Conservation (phyloP, 2,888 invertebrate genomes). For the Adelognathus sp. region DNA sequence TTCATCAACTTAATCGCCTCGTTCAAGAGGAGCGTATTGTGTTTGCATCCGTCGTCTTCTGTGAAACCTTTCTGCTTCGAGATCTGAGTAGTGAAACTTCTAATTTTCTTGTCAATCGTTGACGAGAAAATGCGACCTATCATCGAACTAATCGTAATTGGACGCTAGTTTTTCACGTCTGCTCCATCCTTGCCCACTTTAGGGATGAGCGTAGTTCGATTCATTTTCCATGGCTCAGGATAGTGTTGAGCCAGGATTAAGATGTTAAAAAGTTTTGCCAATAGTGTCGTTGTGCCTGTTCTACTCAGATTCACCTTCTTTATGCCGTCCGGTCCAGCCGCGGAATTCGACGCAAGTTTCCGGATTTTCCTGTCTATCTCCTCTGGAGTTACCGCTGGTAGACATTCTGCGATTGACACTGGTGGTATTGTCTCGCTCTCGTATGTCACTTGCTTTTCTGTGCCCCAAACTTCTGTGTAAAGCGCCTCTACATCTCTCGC, state of each 20-base stretch:
- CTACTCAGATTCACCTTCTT: constrained; percentile 50
- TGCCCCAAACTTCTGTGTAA: constrained; percentile 68
- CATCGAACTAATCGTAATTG: constrained; percentile 71
- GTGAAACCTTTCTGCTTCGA: constrained; percentile 71
- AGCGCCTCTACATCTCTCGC: constrained; percentile 54
- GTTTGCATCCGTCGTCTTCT: constrained; percentile 61
- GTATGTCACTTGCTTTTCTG: constrained; percentile 27
- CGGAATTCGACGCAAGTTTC: constrained; percentile 41
- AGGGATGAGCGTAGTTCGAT: constrained; percentile 71
- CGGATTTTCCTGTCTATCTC: constrained; percentile 51
- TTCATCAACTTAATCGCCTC: constrained; percentile 28
- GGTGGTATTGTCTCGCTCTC: not conserved
- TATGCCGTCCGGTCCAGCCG: constrained; percentile 66
- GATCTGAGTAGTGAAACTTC: constrained; percentile 46
- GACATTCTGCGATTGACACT: not conserved
- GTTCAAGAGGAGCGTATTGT: constrained; percentile 45
- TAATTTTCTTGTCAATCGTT: constrained; percentile 61
- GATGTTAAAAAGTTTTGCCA: constrained; percentile 31
- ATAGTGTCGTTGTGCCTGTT: not conserved
- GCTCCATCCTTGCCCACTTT: constrained; percentile 70
- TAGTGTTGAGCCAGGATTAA: not conserved
- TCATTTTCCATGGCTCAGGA: constrained; percentile 68
- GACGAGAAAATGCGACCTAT: constrained; percentile 69
- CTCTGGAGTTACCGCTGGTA: not conserved
- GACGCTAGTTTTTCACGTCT: constrained; percentile 69